These are phyloP conservation scores for Dynastes tityus DNA, from an alignment of 2,888 invertebrate genomes.

Conservation along the genomic window DNA sequence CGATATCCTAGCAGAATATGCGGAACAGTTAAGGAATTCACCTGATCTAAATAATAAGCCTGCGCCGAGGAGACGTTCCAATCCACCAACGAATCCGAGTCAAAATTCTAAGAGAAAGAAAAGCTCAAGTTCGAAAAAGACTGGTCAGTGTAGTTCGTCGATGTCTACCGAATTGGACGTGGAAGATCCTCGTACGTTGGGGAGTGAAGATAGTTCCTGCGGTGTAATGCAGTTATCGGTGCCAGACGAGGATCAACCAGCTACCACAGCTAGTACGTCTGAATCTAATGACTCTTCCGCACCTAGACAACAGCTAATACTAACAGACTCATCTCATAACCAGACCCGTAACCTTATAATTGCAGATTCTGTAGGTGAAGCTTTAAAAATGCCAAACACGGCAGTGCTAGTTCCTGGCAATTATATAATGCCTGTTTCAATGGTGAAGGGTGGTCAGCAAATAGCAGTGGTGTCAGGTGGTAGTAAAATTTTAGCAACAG, in stretches of 20 bases:
- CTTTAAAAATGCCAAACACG: slow-evolving; percentile 77
- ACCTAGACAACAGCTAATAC: slow-evolving; percentile 64
- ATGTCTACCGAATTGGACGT: slow-evolving; percentile 69
- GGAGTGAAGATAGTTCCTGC: slow-evolving; percentile 85
- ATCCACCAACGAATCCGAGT: slow-evolving; percentile 81
- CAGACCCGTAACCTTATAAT: slow-evolving; percentile 76
- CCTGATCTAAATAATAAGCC: slow-evolving; percentile 87
- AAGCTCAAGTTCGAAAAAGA: slow-evolving; percentile 75
- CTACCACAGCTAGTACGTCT: slow-evolving; percentile 69
- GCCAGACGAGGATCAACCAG: slow-evolving; percentile 75
- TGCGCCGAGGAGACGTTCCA: slow-evolving; percentile 82
- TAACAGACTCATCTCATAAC: slow-evolving; percentile 64
- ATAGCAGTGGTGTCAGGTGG: slow-evolving; percentile 83
- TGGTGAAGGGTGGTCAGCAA: slow-evolving; percentile 82
- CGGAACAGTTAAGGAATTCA: slow-evolving; percentile 85
- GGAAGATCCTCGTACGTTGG: slow-evolving; percentile 82
- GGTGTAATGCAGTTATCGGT: slow-evolving; percentile 75
- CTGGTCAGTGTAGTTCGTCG: slow-evolving; percentile 68
- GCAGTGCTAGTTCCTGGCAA: slow-evolving; percentile 83
- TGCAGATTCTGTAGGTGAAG: slow-evolving; percentile 76
- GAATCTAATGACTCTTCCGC: slow-evolving; percentile 69
- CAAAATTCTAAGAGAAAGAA: slow-evolving; percentile 82
- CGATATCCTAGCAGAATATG: slow-evolving; percentile 85
- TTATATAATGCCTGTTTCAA: slow-evolving; percentile 81
- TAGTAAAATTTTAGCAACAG: slow-evolving; percentile 74